A percentile compares a stretch with the other conserved stretches of the same genome.
phyloP scores from a whole-genome alignment of 2,888 invertebrate species.

The Dascillus cervinus region DNA sequence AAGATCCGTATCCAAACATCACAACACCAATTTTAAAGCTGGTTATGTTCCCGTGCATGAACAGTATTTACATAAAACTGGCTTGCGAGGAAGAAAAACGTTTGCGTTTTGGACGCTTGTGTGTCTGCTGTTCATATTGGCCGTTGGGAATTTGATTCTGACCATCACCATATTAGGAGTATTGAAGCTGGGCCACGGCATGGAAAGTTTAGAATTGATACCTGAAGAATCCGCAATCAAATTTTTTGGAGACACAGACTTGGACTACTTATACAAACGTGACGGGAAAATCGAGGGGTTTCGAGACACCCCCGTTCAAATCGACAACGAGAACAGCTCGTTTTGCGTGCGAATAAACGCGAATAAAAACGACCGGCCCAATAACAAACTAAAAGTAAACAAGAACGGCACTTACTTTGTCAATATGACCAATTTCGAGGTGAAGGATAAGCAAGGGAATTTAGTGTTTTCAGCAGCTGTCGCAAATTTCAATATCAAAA shows the following conservation, averaged over 20 bases:
- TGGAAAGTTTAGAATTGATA: conserved; percentile 79
- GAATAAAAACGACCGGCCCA: conserved; percentile 36
- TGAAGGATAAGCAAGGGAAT: conserved; percentile 55
- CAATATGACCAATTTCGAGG: conserved; percentile 59
- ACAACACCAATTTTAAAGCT: conserved; percentile 34
- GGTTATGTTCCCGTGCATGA: conserved; percentile 37
- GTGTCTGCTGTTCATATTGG: conserved; percentile 59
- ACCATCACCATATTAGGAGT: conserved; percentile 77
- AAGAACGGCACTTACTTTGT: conserved; percentile 61
- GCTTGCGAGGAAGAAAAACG: conserved; percentile 49
- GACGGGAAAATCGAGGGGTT: conserved; percentile 60
- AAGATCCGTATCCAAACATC: conserved; percentile 29
- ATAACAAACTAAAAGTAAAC: conserved; percentile 49
- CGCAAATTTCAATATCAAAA: conserved; percentile 63
- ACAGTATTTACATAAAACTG: conserved; percentile 32
- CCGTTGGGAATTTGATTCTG: conserved; percentile 70
- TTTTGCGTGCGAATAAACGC: conserved; percentile 35
- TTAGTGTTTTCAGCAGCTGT: conserved; percentile 68
- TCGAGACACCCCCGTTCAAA: conserved; percentile 47
- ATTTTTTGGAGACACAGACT: conserved; percentile 68
- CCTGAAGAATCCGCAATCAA: conserved; percentile 67
- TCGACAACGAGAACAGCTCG: conserved; percentile 39
- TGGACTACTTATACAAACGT: conserved; percentile 69
- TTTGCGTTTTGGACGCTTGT: conserved; percentile 77
- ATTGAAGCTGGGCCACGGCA: conserved; percentile 69